Base-by-base conservation (phyloP, 2,888 invertebrate genomes). In the Pachydiplax longipennis region DNA sequence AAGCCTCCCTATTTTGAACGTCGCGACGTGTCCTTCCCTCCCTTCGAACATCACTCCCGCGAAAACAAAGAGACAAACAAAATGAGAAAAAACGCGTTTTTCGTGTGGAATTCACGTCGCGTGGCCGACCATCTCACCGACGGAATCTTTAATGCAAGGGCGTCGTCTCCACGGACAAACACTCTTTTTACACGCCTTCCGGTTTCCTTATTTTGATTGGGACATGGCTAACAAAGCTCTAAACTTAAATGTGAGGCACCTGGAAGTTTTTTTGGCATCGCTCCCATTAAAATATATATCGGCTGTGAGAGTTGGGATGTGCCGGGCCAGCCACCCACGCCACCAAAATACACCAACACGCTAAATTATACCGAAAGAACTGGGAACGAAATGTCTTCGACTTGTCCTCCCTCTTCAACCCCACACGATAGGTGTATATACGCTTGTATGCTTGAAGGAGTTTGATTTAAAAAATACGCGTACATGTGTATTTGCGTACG, bases 201-300 rank as follows among this genome's bases (percentile, higher is more conserved):
- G 73, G 73, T 73, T 31, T 31, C 73, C 31, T 73, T 73, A 73
- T 73, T 73, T 73, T 73, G 73, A 73, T 73, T 5, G 25, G 31
- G 31, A 73, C 73, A 31, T 13, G 31, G 25, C 73, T 73, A 73
- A 73, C 73, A 65, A 87, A 61, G 61, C 61, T 87, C 87, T 87
- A 87, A 87, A 87, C 87, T 87, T 87, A 87, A 87, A 87, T 61
- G n/a, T 53, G 87, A 87, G 87, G 87, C 87, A 87, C 87, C 61
- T 61, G 87, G 87, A 87, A 65, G 87, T 35, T 73, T 73, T 53
- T 61, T 87, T 87, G 87, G 87, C 87, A 65, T 48, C 65, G 22
- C 65, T 58, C 87, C 87, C 87, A 87, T 37, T 37, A 87, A 87
- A 87, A 87, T 61, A 87, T 87, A 87, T 87, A 87, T 65, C 48